Percentiles rank a stretch among this genome's conserved stretches.
phyloP scores from a whole-genome alignment of 2,113 vertebrate genomes.

The Macrotus californicus region DNA sequence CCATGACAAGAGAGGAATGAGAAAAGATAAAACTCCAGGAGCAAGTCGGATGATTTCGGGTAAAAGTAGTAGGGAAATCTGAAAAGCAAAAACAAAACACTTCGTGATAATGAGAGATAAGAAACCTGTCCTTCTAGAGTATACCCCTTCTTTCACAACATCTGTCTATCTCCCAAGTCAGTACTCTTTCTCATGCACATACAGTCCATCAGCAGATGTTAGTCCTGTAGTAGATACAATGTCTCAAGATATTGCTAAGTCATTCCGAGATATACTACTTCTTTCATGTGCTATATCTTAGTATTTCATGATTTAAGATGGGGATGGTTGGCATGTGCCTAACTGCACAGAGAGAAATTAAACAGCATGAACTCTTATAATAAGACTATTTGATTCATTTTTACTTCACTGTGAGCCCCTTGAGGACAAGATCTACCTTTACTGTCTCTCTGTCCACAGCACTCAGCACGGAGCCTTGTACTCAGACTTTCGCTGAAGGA shows the following conservation, averaged over 20 bases:
- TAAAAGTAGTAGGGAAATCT: background rate
- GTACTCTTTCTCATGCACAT: slow-evolving; percentile 2
- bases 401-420: background rate
- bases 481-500: background rate
- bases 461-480: slow-evolving; percentile 17
- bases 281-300: background rate
- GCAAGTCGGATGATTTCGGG: background rate
- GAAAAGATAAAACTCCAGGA: background rate
- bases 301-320: background rate
- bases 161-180: background rate
- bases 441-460: background rate
- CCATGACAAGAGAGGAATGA: background rate
- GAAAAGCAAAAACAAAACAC: background rate
- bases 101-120: slow-evolving; percentile 7
- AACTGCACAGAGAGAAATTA: slow-evolving; percentile 23
- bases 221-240: background rate
- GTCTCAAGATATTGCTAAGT: background rate
- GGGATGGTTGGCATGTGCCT: background rate
- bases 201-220: background rate
- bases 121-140: background rate
- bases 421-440: slow-evolving; percentile 3
- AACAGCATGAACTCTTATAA: background rate
- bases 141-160: background rate
- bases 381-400: slow-evolving; percentile 5
- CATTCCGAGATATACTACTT: background rate